phyloP scores from a whole-genome alignment of 2,888 invertebrate genomes.

The Cephus runcator region DNA sequence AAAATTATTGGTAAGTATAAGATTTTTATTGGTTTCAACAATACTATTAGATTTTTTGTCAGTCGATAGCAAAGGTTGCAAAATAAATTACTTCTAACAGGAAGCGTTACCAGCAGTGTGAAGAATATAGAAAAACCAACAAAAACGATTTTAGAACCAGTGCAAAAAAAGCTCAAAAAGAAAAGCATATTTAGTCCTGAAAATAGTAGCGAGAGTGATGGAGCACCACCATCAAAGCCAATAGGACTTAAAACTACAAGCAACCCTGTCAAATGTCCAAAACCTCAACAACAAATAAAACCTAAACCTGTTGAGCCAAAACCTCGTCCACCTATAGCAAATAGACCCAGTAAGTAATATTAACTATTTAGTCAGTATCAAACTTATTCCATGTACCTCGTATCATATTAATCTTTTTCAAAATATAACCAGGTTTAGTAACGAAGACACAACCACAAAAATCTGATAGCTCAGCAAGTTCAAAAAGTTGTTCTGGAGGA shows the following conservation, averaged over 20 bases:
- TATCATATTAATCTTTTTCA: slow-evolving; percentile 6
- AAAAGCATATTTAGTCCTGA: slow-evolving; percentile 87
- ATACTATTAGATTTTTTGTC: neutral
- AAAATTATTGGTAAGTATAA: slow-evolving; percentile 49
- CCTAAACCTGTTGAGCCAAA: slow-evolving; percentile 56
- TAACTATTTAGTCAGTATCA: neutral
- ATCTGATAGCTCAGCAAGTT: slow-evolving; percentile 76
- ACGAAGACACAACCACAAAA: slow-evolving; percentile 57
- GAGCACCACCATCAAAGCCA: slow-evolving; percentile 63
- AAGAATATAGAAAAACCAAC: slow-evolving; percentile 32
- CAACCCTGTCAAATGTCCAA: slow-evolving; percentile 54
- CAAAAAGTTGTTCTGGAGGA: slow-evolving; percentile 72
- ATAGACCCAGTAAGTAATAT: slow-evolving; percentile 55
- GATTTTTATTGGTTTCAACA: neutral
- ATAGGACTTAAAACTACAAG: slow-evolving; percentile 61
- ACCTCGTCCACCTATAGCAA: slow-evolving; percentile 67
- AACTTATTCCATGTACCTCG: neutral
- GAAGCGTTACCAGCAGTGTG: slow-evolving; percentile 26
- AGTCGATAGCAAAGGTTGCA: neutral
- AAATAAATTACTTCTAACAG: neutral
- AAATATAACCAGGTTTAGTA: slow-evolving; percentile 37
- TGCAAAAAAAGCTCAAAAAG: slow-evolving; percentile 69
- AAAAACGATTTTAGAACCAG: slow-evolving; percentile 46
- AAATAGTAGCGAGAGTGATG: slow-evolving; percentile 76
- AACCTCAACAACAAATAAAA: slow-evolving; percentile 58